A percentile compares a stretch with the other conserved stretches of the same genome.
phyloP scores from a whole-genome alignment of 2,113 vertebrate species.

The Oncorhynchus keta region DNA sequence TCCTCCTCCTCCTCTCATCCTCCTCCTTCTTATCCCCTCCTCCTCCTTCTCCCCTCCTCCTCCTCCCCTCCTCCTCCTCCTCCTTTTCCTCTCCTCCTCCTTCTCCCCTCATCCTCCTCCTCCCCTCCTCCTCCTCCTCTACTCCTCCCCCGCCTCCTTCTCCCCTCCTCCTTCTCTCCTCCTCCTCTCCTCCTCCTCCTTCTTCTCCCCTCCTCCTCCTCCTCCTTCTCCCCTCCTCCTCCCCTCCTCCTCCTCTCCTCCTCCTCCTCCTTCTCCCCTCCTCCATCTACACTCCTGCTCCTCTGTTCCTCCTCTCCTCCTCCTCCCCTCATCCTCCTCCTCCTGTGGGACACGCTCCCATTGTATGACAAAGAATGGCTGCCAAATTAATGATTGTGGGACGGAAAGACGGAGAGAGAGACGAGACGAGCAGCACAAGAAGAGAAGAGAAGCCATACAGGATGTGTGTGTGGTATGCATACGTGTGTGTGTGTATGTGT shows the following conservation, averaged over 20 bases:
- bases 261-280: background rate
- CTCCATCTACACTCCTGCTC: too few relatives aligned
- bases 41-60: background rate
- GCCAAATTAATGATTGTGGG: background rate
- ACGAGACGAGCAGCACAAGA: background rate
- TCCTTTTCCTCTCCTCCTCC: too few relatives aligned
- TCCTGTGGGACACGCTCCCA: conserved; percentile 7
- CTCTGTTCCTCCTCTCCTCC: background rate
- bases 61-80: background rate
- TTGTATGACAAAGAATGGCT: conserved; percentile 20
- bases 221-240: too few relatives aligned
- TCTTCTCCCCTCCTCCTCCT: too few relatives aligned
- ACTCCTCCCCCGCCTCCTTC: background rate
- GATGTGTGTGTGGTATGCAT: background rate
- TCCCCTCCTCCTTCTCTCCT: background rate
- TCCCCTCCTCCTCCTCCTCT: background rate
- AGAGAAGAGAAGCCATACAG: background rate
- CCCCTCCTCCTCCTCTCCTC: too few relatives aligned
- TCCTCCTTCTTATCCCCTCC: too few relatives aligned
- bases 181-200: background rate
- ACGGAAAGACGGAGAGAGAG: background rate
- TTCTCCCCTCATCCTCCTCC: too few relatives aligned
- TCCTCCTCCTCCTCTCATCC: too few relatives aligned
- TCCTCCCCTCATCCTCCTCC: background rate
- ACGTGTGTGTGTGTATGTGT: too few relatives aligned